Percentiles rank a stretch among this genome's conserved stretches.
Conservation (phyloP, 2,113 vertebrate species). For the Orycteropus afer region DNA sequence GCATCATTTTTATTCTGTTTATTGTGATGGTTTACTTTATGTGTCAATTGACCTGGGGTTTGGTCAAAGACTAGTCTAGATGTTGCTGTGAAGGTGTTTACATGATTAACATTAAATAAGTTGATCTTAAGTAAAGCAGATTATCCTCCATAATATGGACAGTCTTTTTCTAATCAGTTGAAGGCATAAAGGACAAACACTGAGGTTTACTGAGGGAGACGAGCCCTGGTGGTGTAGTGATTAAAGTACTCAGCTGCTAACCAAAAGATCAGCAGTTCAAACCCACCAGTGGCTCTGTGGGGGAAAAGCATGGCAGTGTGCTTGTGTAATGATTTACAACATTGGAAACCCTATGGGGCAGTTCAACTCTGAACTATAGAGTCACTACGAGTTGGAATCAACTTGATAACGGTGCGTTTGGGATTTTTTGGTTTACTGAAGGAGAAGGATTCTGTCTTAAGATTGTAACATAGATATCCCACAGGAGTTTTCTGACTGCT, state of each 20-base stretch:
- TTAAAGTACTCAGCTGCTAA: neutral
- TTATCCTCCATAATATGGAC: neutral
- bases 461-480: neutral
- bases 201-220: neutral
- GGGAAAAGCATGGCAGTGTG: too few species aligned
- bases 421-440: too few species aligned
- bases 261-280: neutral
- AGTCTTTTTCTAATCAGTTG: neutral
- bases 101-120: neutral
- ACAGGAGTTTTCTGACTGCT: neutral
- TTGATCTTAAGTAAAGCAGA: neutral
- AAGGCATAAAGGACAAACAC: neutral
- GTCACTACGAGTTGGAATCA: too few species aligned
- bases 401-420: too few species aligned
- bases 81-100: neutral
- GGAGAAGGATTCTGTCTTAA: neutral
- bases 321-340: too few species aligned
- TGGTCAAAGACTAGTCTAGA: neutral
- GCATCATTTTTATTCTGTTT: constrained; percentile 8
- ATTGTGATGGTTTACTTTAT: neutral
- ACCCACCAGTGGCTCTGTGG: too few species aligned
- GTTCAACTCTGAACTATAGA: too few species aligned
- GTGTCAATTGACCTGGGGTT: neutral
- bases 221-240: neutral
- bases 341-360: too few species aligned